Conservation (phyloP, 2,888 invertebrate genomes). For the Agonopterix heracliana region DNA sequence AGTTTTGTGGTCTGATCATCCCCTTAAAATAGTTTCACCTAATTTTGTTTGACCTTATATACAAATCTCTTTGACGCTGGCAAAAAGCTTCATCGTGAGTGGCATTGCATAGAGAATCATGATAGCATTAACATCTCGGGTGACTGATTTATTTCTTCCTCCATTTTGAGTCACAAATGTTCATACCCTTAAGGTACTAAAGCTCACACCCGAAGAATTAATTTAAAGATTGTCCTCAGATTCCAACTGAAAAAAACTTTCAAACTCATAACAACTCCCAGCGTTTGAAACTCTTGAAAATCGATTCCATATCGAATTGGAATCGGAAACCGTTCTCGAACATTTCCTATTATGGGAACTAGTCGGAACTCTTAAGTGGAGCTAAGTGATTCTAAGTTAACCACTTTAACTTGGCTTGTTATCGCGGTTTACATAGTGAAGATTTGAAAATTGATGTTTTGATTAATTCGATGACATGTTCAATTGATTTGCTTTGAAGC, state of each 20-base stretch:
- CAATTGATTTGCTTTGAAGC: not conserved
- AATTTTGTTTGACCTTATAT: no score
- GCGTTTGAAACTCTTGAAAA: slow-evolving; percentile 1
- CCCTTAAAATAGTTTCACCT: no score
- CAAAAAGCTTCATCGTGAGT: no score
- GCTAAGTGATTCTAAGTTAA: slow-evolving; percentile 42
- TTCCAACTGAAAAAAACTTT: slow-evolving; percentile 2
- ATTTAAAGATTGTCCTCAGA: no score
- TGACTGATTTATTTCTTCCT: no score
- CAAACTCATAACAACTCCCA: slow-evolving; percentile 1
- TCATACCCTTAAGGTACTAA: no score
- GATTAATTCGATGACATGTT: slow-evolving; percentile 2
- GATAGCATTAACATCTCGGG: no score
- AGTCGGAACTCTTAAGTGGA: slow-evolving; percentile 11
- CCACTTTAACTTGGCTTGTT: slow-evolving; percentile 38
- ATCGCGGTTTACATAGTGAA: slow-evolving; percentile 24
- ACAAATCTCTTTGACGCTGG: no score
- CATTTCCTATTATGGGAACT: slow-evolving; percentile 15
- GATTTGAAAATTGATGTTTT: slow-evolving; percentile 21
- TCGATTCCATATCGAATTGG: slow-evolving; percentile 10
- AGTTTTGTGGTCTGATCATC: no score
- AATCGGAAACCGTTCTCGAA: slow-evolving; percentile 12
- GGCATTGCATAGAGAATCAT: no score
- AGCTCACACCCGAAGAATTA: no score
- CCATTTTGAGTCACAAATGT: no score